Evolutionary conservation across 2,113 vertebrate genomes (phyloP), one percentile per base, ranked within the genome.

Genomic region (Catharus bicknelli): DNA sequence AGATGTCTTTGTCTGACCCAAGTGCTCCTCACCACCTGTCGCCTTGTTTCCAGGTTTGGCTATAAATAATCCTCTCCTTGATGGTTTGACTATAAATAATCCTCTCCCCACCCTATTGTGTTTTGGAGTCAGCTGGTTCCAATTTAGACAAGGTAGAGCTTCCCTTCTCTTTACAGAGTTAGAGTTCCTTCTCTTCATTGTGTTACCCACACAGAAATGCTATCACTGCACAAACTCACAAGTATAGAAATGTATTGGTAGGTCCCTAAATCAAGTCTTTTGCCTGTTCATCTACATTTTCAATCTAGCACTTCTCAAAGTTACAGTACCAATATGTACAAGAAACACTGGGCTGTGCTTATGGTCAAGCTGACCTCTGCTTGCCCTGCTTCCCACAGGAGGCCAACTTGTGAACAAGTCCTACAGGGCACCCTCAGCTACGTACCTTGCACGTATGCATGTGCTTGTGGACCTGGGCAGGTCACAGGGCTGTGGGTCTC

Each of bases 71-170:
- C 20, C 34, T 78, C 23, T 62, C 53, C 45, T 89, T 69, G 67
- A 74, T 79, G 62, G 54, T 85, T 89, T 89, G 89, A 43, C 95
- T 95, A 90, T 90, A 92, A 96, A 93, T 96, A 96, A 95, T 87
- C 67, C 34, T 58, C 32, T 87, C 83, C 54, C 47, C 47, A 94
- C 11, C 16, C 47, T 79, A 51, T 27, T 94, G 84, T 7, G 29
- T 92, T 84, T 84, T 67, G 45, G 78, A 86, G 36, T 87, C 89
- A 92, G 54, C 66, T 96, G 94, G 84, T 83, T 94, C 55, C 43
- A 92, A 90, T 96, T 91, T 93, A 67, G 43, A 58, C 54, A 59
- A 73, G 30, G 58, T 79, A 30, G 78, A 89, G 62, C 59, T 89
- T 92, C 89, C 51, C 54, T 62, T 83, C 51, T 23, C 58, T 78